These are phyloP conservation scores for Lingula anatina DNA, from an alignment of 2,888 invertebrate genomes.

Conservation along the genomic window DNA sequence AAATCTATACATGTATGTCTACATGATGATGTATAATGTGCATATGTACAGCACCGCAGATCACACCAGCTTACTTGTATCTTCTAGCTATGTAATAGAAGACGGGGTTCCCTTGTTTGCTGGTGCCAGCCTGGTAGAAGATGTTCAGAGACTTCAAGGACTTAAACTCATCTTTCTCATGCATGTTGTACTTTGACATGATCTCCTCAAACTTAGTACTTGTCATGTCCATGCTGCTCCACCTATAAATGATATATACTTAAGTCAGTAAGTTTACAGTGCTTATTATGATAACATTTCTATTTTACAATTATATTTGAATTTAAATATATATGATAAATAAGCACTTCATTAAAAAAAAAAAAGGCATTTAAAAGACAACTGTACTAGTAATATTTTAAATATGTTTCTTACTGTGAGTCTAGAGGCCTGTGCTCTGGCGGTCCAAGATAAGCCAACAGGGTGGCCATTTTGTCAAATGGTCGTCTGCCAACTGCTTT, in stretches of 20 bases:
- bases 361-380: too few species aligned
- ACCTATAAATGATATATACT: too few species aligned
- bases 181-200: constrained; percentile 96
- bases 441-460: constrained; percentile 92
- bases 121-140: constrained; percentile 61
- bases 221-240: constrained; percentile 72
- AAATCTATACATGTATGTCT: too few species aligned
- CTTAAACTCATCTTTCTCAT: constrained; percentile 96
- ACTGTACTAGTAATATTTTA: too few species aligned
- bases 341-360: too few species aligned
- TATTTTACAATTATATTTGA: too few species aligned
- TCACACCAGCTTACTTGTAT: constrained; percentile 88
- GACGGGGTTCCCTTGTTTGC: constrained; percentile 86
- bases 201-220: constrained; percentile 96
- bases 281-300: too few species aligned
- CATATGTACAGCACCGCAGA: too few species aligned
- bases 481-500: constrained; percentile 94
- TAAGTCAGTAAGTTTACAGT: too few species aligned
- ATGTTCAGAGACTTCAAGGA: constrained; percentile 68
- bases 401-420: constrained; percentile 67
- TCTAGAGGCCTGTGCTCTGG: constrained; percentile 96
- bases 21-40: too few species aligned
- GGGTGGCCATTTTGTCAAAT: constrained; percentile 97
- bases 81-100: constrained; percentile 95
- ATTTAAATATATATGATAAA: too few species aligned